Percentiles rank a stretch among this genome's conserved stretches.
Conservation (phyloP, 2,888 invertebrate genomes). For the Chrysopilus asiliformis region DNA sequence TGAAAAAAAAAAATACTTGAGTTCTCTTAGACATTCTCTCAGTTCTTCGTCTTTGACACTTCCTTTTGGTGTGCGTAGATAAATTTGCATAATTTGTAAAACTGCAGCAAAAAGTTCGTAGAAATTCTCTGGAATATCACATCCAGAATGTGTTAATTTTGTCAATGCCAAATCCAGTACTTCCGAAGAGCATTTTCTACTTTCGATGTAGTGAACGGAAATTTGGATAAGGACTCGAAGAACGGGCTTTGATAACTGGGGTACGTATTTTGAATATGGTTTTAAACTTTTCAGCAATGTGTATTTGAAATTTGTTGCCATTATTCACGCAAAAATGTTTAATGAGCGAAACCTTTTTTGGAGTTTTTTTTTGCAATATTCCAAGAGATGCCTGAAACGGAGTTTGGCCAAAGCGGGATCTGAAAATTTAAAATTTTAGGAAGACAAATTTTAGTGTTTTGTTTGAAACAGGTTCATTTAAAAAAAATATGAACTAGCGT, state of each 20-base stretch:
- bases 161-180: slow-evolving; percentile 32
- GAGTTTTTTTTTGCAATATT: no score
- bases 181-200: slow-evolving; percentile 32
- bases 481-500: no score
- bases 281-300: slow-evolving; percentile 27
- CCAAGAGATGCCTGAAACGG: no score
- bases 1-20: slow-evolving; percentile 25
- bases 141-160: slow-evolving; percentile 32
- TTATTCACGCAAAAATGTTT: no score
- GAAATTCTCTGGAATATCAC: slow-evolving; percentile 35
- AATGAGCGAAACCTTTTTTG: no score
- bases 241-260: slow-evolving; percentile 32
- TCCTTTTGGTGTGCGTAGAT: slow-evolving; percentile 36
- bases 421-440: no score
- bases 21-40: slow-evolving; percentile 37
- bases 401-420: no score
- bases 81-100: slow-evolving; percentile 37
- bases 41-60: slow-evolving; percentile 37
- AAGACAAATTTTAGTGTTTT: no score
- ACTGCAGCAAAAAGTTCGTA: slow-evolving; percentile 41
- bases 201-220: slow-evolving; percentile 35
- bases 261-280: slow-evolving; percentile 29
- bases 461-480: no score
- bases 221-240: slow-evolving; percentile 35
- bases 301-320: slow-evolving; percentile 31